Conservation (phyloP, 92 coral and sea anemone genomes). For the Epizoanthus stellaris region DNA sequence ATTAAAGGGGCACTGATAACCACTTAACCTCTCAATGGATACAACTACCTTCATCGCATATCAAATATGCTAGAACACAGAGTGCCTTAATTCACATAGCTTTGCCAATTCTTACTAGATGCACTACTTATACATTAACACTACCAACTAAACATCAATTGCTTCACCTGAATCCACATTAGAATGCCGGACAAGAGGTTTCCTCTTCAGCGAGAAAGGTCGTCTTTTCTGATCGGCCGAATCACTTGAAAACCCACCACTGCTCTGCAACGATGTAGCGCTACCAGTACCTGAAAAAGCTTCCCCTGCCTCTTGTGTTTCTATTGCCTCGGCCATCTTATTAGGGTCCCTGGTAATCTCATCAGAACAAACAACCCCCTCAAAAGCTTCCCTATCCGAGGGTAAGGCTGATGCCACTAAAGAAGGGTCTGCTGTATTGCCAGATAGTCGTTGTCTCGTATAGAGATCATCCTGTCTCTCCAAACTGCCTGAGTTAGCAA, state of each 20-base stretch:
- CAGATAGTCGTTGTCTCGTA: background rate
- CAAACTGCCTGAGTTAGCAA: background rate
- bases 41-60: background rate
- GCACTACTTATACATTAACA: background rate
- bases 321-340: background rate
- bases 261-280: conserved; percentile 29
- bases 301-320: background rate
- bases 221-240: conserved; percentile 19
- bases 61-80: background rate
- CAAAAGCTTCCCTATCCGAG: background rate
- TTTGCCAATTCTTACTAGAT: background rate
- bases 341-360: background rate
- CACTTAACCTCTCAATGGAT: too few relatives aligned
- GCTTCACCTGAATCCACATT: conserved; percentile 42
- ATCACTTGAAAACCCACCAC: conserved; percentile 28
- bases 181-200: conserved; percentile 25
- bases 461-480: background rate
- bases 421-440: background rate
- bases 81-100: background rate
- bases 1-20: too few relatives aligned
- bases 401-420: background rate
- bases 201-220: conserved; percentile 30
- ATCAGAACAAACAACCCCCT: background rate
- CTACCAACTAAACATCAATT: conserved; percentile 12
- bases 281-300: conserved; percentile 2